Conservation (phyloP, 2,888 invertebrate genomes). For the Lasioglossum vierecki region DNA sequence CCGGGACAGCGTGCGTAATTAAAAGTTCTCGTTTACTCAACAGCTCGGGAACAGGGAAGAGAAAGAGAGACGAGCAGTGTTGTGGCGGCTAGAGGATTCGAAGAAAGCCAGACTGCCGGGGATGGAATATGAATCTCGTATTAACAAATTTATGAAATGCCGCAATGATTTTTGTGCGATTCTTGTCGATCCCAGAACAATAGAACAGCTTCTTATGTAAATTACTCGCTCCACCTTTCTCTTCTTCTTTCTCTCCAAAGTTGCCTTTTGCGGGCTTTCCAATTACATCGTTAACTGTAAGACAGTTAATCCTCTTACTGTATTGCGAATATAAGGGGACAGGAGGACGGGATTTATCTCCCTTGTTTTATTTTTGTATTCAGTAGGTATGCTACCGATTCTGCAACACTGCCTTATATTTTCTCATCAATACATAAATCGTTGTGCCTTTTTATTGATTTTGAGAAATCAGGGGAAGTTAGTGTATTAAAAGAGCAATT, state of each 20-base stretch:
- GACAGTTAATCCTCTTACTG: not conserved
- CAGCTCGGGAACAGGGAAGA: conserved; percentile 8
- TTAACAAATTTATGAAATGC: conserved; percentile 32
- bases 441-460: not conserved
- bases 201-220: conserved; percentile 3
- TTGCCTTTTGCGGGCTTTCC: not conserved
- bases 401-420: not conserved
- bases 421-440: not conserved
- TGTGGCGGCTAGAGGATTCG: not conserved
- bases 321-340: not conserved
- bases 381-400: not conserved
- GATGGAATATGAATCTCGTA: conserved; percentile 29
- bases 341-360: not conserved
- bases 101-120: conserved; percentile 6
- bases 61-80: too few relatives aligned
- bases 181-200: not conserved
- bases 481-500: not conserved
- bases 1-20: conserved; percentile 53
- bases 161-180: not conserved
- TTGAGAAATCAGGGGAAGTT: not conserved
- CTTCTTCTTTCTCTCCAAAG: not conserved
- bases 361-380: not conserved
- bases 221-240: not conserved
- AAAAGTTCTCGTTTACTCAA: conserved; percentile 63
- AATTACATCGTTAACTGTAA: not conserved